phyloP scores from a whole-genome alignment of 23 tunicate species.

The Trididemnum clinides region DNA sequence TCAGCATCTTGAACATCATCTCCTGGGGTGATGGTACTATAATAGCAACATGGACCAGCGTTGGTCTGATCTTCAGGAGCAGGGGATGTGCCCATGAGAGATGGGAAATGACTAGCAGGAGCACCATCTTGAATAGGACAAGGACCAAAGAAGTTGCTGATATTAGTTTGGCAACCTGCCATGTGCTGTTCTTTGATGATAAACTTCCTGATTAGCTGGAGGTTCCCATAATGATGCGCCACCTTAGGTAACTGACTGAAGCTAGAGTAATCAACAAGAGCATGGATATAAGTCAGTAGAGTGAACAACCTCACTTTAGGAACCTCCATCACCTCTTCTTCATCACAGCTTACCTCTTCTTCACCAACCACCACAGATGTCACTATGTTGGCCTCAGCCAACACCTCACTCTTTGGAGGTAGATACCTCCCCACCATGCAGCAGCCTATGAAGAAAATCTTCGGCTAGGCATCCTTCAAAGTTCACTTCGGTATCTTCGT shows the following conservation, averaged over 20 bases:
- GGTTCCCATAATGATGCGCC: conserved; percentile 28
- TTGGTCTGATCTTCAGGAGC: conserved; percentile 16
- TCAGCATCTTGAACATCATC: conserved; percentile 8
- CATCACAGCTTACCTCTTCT: conserved; percentile 36
- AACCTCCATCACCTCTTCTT: conserved; percentile 33
- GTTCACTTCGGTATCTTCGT: conserved; percentile 14
- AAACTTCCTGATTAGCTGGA: conserved; percentile 18
- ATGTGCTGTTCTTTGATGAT: conserved; percentile 32
- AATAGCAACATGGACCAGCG: not conserved
- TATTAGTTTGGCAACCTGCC: conserved; percentile 32
- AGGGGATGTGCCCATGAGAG: conserved; percentile 7
- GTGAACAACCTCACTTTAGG: conserved; percentile 18
- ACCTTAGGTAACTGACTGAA: conserved; percentile 36
- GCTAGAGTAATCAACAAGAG: conserved; percentile 25
- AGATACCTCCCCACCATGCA: conserved; percentile 30
- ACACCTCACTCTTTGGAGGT: conserved; percentile 27
- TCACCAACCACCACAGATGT: conserved; percentile 42
- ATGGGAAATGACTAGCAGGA: conserved; percentile 12
- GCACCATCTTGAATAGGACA: conserved; percentile 20
- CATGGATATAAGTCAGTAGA: conserved; percentile 25
- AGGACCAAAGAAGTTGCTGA: conserved; percentile 29
- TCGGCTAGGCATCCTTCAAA: conserved; percentile 20
- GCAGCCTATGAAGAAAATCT: conserved; percentile 24
- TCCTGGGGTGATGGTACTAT: not conserved
- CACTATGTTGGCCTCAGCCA: conserved; percentile 33